Base-by-base conservation (phyloP, 53 echinoderm and acorn worm genomes). In the Patiria pectinifera region DNA sequence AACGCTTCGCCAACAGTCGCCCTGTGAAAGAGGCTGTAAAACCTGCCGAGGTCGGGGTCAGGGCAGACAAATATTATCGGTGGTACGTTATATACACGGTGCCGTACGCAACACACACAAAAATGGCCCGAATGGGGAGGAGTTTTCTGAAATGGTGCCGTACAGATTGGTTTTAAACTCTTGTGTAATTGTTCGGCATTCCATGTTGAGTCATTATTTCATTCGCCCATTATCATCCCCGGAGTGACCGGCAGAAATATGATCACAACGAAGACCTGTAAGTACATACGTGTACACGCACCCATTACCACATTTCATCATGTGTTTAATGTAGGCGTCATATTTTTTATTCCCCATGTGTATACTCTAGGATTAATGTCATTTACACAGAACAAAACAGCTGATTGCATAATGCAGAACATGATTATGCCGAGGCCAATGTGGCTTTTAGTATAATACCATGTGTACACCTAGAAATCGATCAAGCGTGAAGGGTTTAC, bases 21-120 rank as follows among this genome's bases (percentile, higher is more conserved):
- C 78, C 26, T 61, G 77, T 87, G 87, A 86, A 78, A 77, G 87
- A 71, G 87, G 59, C 78, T 87, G 87, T 78, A 87, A 78, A 53
- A 53, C 76, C 78, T 62, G 59, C 53, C 14, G 77, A 78, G 87
- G 87, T 87, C 87, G 25, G 87, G 35, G 87, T 87, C 87, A 87
- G 69, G 66, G 85, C 19, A 69, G 44, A 45, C 66, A 44, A 85
- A 85, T 74, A 8, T 23, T 18, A 15, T 18, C 69, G 24, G 18
- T 2, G 4, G 74, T 21, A 9, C 24, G 35, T 35, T 35, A 35
- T 35, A 35, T 35, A 18, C 21, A 70, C 24, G 46, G 69, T 66
- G 62, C 85, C 70, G 45, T 85, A 85, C 45, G 2, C 53, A 8
- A 6, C 8, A 85, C 21, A 3, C 8, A 85, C 21, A 3, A 83